Base-by-base conservation (phyloP, 2,113 vertebrate genomes). In the Seriola quinqueradiata region DNA sequence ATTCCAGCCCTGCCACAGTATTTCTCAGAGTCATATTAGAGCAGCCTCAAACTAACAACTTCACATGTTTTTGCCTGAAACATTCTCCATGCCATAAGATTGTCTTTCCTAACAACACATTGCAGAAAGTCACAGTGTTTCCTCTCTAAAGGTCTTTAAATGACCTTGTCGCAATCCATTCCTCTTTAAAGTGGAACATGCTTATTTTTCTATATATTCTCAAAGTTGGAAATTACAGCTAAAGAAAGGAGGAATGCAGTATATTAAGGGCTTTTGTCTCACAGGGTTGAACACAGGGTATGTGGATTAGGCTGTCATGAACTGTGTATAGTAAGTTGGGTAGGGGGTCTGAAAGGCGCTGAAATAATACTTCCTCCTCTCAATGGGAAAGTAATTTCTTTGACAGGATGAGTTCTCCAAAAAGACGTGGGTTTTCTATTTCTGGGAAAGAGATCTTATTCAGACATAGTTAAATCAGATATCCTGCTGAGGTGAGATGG, bases 401-500 rank as follows among this genome's bases (percentile, higher is more conserved):
- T 84, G 87, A 88, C 90, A 86, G 79, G 85, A 83, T 78, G 87
- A 85, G 77, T 87, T 91, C 90, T 74, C 64, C 60, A 61, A 25
- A 77, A 77, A 86, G 70, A 78, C 17, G 21, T 83, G 69, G 59
- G 59, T 58, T 84, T 79, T 83, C 69, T 82, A 71, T 85, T 75
- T 86, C 79, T 58, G 79, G 23, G 75, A 17, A 65, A 76, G 25
- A 85, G 82, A 85, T 88, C 74, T 82, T 69, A 90, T 91, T 90
- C 81, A 78, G 81, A 75, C 78, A 25, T 77, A 81, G 83, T 83
- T 83, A 83, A 90, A 86, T 82, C 90, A 86, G 83, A 84, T 66
- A 77, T 75, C 92, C 84, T 55, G 85, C 89, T 90, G 88, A 59
- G 89, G 77, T 67, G 82, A 71, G 68, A 77, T 74, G 75, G 55